Evolutionary conservation across 2,888 invertebrate species (phyloP).

Genomic region (Oligia fasciuncula): DNA sequence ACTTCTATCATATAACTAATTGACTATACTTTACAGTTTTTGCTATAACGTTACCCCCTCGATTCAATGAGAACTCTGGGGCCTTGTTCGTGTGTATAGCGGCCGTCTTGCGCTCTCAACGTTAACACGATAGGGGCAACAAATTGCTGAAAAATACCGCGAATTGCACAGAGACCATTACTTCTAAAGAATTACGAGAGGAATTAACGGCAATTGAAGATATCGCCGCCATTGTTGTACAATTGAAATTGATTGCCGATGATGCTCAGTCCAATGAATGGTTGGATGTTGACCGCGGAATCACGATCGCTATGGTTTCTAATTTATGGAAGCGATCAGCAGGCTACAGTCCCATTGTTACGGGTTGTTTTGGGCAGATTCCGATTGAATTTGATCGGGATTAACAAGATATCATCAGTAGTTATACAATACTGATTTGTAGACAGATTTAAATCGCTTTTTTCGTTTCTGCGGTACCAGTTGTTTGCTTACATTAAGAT

Average conservation of each 20-base stretch:
- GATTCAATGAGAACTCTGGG: conserved; percentile 20
- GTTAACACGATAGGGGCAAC: conserved; percentile 23
- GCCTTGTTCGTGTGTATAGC: conserved; percentile 19
- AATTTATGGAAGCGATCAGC: conserved; percentile 69
- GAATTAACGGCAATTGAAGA: conserved; percentile 62
- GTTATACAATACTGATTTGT: conserved; percentile 45
- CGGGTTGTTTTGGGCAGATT: conserved; percentile 36
- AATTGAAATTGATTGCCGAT: conserved; percentile 64
- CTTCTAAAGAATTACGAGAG: conserved; percentile 47
- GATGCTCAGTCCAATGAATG: conserved; percentile 52
- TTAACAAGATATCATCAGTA: conserved; percentile 45
- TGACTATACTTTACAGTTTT: conserved; percentile 34
- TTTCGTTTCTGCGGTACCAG: conserved; percentile 12
- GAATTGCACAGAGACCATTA: conserved; percentile 38
- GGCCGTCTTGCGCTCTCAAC: conserved; percentile 13
- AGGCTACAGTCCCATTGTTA: conserved; percentile 62
- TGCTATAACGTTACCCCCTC: conserved; percentile 11
- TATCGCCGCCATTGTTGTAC: conserved; percentile 44
- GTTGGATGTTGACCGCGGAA: conserved; percentile 49
- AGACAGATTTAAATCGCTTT: conserved; percentile 18
- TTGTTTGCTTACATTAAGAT: neutral
- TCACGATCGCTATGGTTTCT: conserved; percentile 72
- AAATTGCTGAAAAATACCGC: conserved; percentile 34
- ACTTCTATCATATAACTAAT: neutral
- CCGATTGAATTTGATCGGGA: conserved; percentile 32